Percentiles rank a stretch among this genome's conserved stretches.
phyloP scores from a whole-genome alignment of 2,888 invertebrate genomes.

The Malachius bipustulatus region DNA sequence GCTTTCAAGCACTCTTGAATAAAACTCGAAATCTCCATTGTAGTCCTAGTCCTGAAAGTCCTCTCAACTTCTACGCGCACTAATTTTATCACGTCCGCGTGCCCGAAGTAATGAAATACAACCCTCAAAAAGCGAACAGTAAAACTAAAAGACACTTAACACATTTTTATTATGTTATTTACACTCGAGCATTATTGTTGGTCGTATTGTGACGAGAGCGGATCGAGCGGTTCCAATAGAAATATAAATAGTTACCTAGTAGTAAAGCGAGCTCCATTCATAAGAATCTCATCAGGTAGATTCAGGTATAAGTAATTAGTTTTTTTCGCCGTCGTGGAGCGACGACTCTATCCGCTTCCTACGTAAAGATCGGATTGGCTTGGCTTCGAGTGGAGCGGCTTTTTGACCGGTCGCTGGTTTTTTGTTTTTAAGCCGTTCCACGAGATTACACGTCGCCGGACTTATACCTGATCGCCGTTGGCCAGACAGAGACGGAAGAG shows the following conservation, averaged over 20 bases:
- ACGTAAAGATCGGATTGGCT: slow-evolving; percentile 24
- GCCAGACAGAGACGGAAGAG: slow-evolving; percentile 8
- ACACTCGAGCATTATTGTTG: slow-evolving; percentile 21
- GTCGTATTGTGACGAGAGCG: slow-evolving; percentile 25
- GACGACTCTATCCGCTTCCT: slow-evolving; percentile 16
- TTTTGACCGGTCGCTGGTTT: slow-evolving; percentile 31
- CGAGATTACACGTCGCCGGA: slow-evolving; percentile 19
- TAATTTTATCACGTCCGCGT: no score
- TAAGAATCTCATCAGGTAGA: slow-evolving; percentile 35
- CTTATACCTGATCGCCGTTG: slow-evolving; percentile 4
- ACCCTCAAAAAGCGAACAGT: not conserved
- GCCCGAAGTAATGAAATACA: slow-evolving; percentile 1
- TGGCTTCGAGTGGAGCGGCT: slow-evolving; percentile 15
- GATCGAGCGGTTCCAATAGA: no score
- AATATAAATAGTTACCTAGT: no score
- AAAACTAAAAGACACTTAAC: slow-evolving; percentile 1
- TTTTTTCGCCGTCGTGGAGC: slow-evolving; percentile 24
- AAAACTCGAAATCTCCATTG: slow-evolving; percentile 31
- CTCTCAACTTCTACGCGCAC: no score
- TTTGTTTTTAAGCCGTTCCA: slow-evolving; percentile 25
- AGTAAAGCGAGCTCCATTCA: slow-evolving; percentile 33
- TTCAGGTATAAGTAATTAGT: slow-evolving; percentile 35
- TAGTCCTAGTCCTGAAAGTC: no score
- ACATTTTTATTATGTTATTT: slow-evolving; percentile 6
- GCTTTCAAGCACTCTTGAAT: slow-evolving; percentile 28